Conservation (phyloP, 1,140 invertebrate genomes). For the Pachyrhynchus sulphureomaculatus region DNA sequence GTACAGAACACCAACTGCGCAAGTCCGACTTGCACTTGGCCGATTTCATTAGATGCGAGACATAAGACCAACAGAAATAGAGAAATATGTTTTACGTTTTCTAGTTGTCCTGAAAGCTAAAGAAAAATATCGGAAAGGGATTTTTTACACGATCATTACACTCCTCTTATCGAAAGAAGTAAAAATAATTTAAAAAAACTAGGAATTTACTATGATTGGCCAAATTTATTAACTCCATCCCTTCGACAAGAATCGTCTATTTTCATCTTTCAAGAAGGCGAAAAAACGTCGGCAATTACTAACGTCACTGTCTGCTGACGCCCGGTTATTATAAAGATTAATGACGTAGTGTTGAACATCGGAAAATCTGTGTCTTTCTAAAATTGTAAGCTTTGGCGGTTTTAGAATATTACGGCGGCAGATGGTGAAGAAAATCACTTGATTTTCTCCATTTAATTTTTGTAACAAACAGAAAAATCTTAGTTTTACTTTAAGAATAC, state of each 20-base stretch:
- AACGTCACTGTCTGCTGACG: conserved; percentile 1
- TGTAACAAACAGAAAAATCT: too few relatives aligned
- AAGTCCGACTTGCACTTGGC: too few relatives aligned
- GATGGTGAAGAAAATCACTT: not conserved
- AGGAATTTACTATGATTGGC: not conserved
- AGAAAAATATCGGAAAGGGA: too few relatives aligned
- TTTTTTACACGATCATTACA: too few relatives aligned
- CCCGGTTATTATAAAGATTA: conserved; percentile 8
- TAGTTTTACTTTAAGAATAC: too few relatives aligned
- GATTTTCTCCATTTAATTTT: too few relatives aligned
- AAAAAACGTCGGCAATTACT: not conserved
- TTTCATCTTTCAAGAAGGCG: not conserved
- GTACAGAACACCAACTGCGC: too few relatives aligned
- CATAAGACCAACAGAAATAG: too few relatives aligned
- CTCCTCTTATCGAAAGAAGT: too few relatives aligned
- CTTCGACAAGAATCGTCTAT: not conserved
- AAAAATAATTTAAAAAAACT: not conserved
- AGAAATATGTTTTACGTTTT: too few relatives aligned
- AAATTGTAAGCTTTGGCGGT: not conserved
- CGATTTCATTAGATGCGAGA: too few relatives aligned
- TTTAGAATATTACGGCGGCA: not conserved
- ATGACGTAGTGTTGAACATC: not conserved
- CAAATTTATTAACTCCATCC: not conserved
- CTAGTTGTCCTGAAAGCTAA: too few relatives aligned
- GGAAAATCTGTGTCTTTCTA: not conserved